A percentile compares a stretch with the other conserved stretches of the same genome.
These are phyloP conservation scores for Stenodema calcarata DNA, from an alignment of 2,888 invertebrate species.

Conservation along the genomic window DNA sequence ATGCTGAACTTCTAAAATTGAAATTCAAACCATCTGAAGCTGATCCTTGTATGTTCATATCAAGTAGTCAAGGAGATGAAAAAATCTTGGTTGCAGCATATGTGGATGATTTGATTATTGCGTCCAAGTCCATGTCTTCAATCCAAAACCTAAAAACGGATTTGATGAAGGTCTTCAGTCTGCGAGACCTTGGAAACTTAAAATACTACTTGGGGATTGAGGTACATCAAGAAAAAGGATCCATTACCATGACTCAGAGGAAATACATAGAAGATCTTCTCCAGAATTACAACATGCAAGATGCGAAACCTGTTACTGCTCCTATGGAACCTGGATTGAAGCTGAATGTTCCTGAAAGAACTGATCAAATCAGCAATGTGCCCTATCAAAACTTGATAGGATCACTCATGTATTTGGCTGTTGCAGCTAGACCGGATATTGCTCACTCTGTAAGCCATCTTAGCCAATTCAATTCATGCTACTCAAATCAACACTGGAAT, in stretches of 20 bases:
- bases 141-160: neutral
- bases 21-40: conserved; percentile 31
- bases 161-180: conserved; percentile 33
- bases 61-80: neutral
- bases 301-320: conserved; percentile 24
- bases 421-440: conserved; percentile 45
- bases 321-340: conserved; percentile 44
- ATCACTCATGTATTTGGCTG: too few relatives aligned
- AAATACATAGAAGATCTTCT: conserved; percentile 47
- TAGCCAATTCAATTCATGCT: conserved; percentile 23
- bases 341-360: conserved; percentile 20
- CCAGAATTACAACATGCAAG: conserved; percentile 40
- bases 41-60: conserved; percentile 42
- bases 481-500: conserved; percentile 37
- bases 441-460: conserved; percentile 24
- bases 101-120: neutral
- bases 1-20: neutral
- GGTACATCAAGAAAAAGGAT: neutral
- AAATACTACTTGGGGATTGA: conserved; percentile 31
- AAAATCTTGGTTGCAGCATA: neutral
- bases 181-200: conserved; percentile 27
- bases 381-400: conserved; percentile 35
- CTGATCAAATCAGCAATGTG: neutral
- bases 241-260: conserved; percentile 3
- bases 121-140: neutral